These are phyloP conservation scores for Acyrthosiphon pisum DNA, from an alignment of 1,140 invertebrate species.

Conservation along the genomic window DNA sequence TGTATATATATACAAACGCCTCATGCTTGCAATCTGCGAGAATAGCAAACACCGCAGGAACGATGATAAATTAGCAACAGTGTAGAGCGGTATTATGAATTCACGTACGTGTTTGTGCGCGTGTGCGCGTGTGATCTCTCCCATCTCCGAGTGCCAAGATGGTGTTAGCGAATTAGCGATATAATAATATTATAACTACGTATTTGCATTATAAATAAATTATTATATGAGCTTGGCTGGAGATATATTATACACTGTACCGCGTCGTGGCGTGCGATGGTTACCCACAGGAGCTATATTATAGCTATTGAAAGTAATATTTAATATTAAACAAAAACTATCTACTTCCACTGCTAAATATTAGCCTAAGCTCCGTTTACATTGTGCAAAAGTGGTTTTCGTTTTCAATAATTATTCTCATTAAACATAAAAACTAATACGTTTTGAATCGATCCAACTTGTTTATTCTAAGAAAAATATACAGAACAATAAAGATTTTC, in stretches of 20 bases:
- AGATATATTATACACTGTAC: background rate
- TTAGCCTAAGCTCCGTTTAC: background rate
- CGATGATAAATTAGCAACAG: constrained; percentile 4
- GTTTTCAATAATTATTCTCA: background rate
- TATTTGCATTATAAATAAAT: background rate
- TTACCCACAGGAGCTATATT: background rate
- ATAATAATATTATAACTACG: background rate
- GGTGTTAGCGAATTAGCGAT: background rate
- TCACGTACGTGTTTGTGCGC: background rate
- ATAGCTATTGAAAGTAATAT: background rate
- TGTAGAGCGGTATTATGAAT: background rate
- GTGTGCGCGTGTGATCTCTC: background rate
- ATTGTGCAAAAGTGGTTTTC: background rate
- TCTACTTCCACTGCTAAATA: background rate
- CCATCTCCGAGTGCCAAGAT: background rate
- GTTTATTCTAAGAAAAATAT: background rate
- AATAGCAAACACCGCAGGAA: background rate
- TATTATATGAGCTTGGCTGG: background rate
- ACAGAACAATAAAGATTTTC: background rate
- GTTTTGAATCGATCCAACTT: background rate
- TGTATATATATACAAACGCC: background rate
- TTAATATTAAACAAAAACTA: background rate
- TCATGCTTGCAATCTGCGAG: background rate
- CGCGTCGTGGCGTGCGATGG: background rate
- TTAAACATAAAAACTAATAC: background rate